These are phyloP conservation scores for Chrosomus eos DNA, from an alignment of 2,797 vertebrate genomes.

Conservation along the genomic window DNA sequence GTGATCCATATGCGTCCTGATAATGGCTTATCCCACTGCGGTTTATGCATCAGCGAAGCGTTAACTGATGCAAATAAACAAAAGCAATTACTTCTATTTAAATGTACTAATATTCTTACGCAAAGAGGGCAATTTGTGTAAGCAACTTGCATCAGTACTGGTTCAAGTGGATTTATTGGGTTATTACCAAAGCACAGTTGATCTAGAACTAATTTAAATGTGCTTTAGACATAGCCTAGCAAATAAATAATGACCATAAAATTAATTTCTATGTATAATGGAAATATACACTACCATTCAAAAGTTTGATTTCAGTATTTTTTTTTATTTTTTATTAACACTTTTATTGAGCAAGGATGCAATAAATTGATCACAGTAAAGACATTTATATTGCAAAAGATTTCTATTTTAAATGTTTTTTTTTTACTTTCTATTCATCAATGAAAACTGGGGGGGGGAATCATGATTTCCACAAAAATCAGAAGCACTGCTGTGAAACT, in stretches of 20 bases:
- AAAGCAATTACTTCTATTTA: slow-evolving; percentile 14
- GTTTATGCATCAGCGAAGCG: neutral
- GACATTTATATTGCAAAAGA: no score
- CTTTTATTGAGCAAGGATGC: neutral
- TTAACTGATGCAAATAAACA: slow-evolving; percentile 25
- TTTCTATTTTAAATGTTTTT: neutral
- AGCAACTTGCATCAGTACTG: neutral
- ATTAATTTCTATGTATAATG: neutral
- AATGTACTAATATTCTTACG: neutral
- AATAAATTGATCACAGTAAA: neutral
- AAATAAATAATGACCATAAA: neutral
- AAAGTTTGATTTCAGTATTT: neutral
- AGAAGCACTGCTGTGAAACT: no score
- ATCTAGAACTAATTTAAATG: neutral
- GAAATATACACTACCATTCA: neutral
- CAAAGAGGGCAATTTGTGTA: slow-evolving; percentile 18
- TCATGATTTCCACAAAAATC: neutral
- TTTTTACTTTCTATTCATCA: neutral
- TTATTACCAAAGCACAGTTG: neutral
- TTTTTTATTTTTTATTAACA: neutral
- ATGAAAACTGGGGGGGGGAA: neutral
- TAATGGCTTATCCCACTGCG: slow-evolving; percentile 8
- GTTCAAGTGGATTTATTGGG: slow-evolving; percentile 6
- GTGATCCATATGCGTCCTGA: neutral
- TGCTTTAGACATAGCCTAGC: neutral